Evolutionary conservation across 92 coral and sea anemone species (phyloP).

Genomic region (Chrysogorgia sp.): DNA sequence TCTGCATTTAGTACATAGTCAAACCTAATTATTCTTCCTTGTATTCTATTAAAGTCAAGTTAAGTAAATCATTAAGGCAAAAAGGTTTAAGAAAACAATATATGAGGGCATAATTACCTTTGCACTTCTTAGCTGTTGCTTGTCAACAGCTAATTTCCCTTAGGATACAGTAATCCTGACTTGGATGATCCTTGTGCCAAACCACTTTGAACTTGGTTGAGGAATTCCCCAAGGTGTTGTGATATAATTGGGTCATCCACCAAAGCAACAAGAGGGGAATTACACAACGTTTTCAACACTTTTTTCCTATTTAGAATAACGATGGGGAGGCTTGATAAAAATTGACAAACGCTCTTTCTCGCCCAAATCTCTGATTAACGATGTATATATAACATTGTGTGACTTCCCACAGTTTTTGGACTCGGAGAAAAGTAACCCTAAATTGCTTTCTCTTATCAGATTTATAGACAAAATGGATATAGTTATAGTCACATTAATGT

Average conservation of each 20-base stretch:
- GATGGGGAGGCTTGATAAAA: no score
- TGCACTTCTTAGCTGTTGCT: conserved; percentile 49
- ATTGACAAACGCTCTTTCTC: no score
- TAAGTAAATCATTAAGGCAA: no score
- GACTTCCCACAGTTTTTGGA: background rate
- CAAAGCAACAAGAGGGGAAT: conserved; percentile 46
- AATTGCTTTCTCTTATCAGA: background rate
- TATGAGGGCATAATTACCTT: no score
- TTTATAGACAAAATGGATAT: background rate
- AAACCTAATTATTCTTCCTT: no score
- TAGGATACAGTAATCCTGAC: conserved; percentile 52
- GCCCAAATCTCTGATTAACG: no score
- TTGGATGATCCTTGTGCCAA: conserved; percentile 59
- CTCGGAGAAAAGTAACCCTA: background rate
- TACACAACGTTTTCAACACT: conserved; percentile 41
- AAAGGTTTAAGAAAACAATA: no score
- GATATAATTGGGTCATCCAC: conserved; percentile 58
- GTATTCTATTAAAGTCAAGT: no score
- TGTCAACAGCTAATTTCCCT: conserved; percentile 47
- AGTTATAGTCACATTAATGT: background rate
- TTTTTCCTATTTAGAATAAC: conserved; percentile 37
- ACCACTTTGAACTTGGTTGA: conserved; percentile 63
- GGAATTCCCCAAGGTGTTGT: conserved; percentile 57
- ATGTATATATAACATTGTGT: no score
- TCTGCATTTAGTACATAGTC: no score